Evolutionary conservation across 2,113 vertebrate genomes (phyloP).

Genomic region (Psophia crepitans): DNA sequence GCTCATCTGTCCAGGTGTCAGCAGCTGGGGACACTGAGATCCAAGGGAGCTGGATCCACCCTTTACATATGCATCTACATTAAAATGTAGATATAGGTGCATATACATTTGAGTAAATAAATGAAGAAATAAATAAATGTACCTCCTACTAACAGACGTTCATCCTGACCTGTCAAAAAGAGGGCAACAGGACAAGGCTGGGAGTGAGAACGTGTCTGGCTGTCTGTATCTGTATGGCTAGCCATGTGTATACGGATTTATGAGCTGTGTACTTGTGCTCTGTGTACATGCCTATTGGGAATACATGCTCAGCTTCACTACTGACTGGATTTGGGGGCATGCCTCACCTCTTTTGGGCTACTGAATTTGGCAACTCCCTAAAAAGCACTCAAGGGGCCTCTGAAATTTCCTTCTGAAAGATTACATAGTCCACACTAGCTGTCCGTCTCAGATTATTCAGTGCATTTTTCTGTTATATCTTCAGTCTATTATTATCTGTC

Average conservation of each 20-base stretch:
- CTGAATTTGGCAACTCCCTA: neutral
- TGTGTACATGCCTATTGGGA: neutral
- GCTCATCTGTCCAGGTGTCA: neutral
- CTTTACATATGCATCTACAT: neutral
- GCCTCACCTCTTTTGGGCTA: neutral
- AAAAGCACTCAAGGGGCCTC: rapidly evolving
- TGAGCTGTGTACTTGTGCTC: neutral
- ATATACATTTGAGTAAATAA: neutral
- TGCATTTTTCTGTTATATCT: neutral
- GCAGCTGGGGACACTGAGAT: neutral
- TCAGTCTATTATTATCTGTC: neutral
- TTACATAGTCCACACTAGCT: neutral
- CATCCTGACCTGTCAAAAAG: neutral
- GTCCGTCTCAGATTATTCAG: neutral
- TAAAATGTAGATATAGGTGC: neutral
- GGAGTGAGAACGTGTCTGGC: neutral
- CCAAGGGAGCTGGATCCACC: neutral
- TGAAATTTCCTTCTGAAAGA: neutral
- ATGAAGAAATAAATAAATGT: neutral
- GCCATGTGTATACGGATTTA: neutral
- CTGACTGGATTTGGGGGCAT: neutral
- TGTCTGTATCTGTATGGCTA: neutral
- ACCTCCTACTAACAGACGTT: neutral
- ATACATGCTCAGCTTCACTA: neutral
- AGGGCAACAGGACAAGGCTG: neutral